Conservation (phyloP, 2,888 invertebrate genomes). For the Sphaerophoria taeniata region DNA sequence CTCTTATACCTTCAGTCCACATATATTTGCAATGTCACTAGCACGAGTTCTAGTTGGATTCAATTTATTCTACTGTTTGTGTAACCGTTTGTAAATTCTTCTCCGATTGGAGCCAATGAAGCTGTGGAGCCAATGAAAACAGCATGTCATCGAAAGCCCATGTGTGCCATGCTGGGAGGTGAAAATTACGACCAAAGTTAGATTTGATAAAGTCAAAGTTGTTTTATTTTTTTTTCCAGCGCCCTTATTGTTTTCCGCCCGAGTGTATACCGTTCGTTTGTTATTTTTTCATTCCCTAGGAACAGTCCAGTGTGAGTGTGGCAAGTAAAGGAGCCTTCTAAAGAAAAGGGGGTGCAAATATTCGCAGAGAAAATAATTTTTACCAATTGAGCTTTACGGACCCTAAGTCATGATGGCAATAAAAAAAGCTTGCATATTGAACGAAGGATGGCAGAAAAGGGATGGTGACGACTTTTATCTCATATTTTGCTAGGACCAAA, state of each 20-base stretch:
- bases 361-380: slow-evolving; percentile 67
- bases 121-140: slow-evolving; percentile 68
- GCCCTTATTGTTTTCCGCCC: slow-evolving; percentile 28
- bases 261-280: slow-evolving; percentile 62
- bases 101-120: slow-evolving; percentile 72
- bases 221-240: slow-evolving; percentile 34
- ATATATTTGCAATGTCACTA: slow-evolving; percentile 60
- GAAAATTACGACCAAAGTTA: slow-evolving; percentile 73
- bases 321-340: slow-evolving; percentile 14
- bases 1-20: slow-evolving; percentile 33
- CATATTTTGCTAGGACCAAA: slow-evolving; percentile 73
- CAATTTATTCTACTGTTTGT: slow-evolving; percentile 73
- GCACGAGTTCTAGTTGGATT: slow-evolving; percentile 60
- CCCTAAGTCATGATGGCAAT: slow-evolving; percentile 72
- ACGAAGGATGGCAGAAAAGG: slow-evolving; percentile 44
- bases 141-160: slow-evolving; percentile 22
- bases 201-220: slow-evolving; percentile 74
- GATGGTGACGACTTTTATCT: slow-evolving; percentile 70
- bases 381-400: slow-evolving; percentile 68
- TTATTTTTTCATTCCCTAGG: slow-evolving; percentile 49
- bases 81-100: slow-evolving; percentile 62
- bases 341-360: slow-evolving; percentile 51
- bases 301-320: slow-evolving; percentile 56
- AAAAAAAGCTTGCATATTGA: slow-evolving; percentile 74
- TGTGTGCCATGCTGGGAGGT: slow-evolving; percentile 58